Evolutionary conservation across 2,113 vertebrate genomes (phyloP), one percentile per base, ranked within the genome.

Genomic region (Macroglossus sobrinus): DNA sequence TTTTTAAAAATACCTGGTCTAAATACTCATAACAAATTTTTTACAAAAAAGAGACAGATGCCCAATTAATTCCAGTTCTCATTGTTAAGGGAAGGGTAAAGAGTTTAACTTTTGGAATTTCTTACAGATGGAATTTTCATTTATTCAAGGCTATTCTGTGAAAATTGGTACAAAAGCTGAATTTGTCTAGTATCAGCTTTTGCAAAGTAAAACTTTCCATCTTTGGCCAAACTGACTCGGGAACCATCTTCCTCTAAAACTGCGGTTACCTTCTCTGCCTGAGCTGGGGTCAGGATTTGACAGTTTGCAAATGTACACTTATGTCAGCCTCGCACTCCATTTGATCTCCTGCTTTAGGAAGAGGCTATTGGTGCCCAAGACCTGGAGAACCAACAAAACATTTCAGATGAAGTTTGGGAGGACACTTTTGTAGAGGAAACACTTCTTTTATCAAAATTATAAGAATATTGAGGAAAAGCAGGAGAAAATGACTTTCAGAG

Each of bases 401-500:
- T 7, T 84, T 63, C 35, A 59, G 26, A 64, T 16, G 22, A 43
- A 1, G 5, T 59, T 47, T 84, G 14, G 9, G 35, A 94, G 47
- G 33, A 30, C 55, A 26, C 10, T 16, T 59, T 43, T 19, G 53
- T 80, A 24, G 43, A 28, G 22, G 33, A 50, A 68, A 40, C 43
- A 61, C 28, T 50, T 90, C 57, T 85, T 57, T 33, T 64, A 30
- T 66, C 59, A 24, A 88, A 69, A 76, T 69, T 47, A 24, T 50
- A 14, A 87, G 30, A 19, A 22, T n/a, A 57, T 26, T 61, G 4
- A 96, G 40, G 3, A 71, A 84, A 88, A 13, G 64, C 30, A 26
- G 26, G 76, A 95, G 45, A 76, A 85, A n/a, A 30, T n/a, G 66
- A 7, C 45, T 93, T 96, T 87, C 76, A 76, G 84, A 33, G 19